Base-by-base conservation (phyloP, 2,888 invertebrate genomes). In the Chaitophorus viminalis region DNA sequence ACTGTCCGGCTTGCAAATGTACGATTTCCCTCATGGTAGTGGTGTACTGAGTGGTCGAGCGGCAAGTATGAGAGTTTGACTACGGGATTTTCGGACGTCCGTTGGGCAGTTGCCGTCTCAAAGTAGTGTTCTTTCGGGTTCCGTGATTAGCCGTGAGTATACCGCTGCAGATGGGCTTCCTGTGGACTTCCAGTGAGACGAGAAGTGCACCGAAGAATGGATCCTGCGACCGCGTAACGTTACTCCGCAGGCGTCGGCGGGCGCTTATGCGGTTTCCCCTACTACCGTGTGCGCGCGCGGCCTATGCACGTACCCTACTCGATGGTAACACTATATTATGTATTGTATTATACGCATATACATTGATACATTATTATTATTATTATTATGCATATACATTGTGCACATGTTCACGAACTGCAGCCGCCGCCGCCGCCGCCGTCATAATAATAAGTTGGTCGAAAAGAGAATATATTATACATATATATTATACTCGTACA, bases 1-100 rank as follows among this genome's bases (percentile, higher is more conserved):
- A 98, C 92, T 97, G 97, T 90, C 98, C 98, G 90, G 97, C 95
- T 92, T 98, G 98, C 90, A 98, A 94, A 92, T 98, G 97, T 90
- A 98, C 97, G 92, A 98, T 98, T 95, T 98, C 98, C 93, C 98
- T 95, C 98, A 98, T 98, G 39, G 31, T 74, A 14, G 21, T 68
- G 29, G 18, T 31, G 52, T 31, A n/a, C n/a, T n/a, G n/a, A n/a
- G n/a, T 65, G n/a, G 36, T 82, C 82, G 36, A 70, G 21, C 17
- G 29, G 17, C 14, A 25, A 0, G 4, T 25, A n/a, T n/a, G n/a
- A n/a, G n/a, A 25, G 65, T 25, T 65, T 29, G 65, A 65, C 25
- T 2, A 2, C n/a, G 65, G 8, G 65, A n/a, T 65, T 0, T 5
- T 4, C 17, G 65, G 65, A 65, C 60, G 68, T 29, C 68, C 9